These are phyloP conservation scores for Alosa sapidissima DNA, from an alignment of 2,797 vertebrate species.

Conservation along the genomic window DNA sequence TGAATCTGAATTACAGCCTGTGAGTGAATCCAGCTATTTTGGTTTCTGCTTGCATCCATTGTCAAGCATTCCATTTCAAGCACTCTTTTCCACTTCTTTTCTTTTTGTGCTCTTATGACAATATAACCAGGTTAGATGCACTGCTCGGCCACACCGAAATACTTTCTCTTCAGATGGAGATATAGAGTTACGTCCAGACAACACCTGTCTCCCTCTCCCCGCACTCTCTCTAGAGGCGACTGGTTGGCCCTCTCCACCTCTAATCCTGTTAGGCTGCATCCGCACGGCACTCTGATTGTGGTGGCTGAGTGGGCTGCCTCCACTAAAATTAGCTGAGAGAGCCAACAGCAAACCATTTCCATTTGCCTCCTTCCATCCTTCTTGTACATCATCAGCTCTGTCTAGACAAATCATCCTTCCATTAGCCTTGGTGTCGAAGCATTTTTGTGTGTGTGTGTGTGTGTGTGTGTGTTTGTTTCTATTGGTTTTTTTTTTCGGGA, in stretches of 20 bases:
- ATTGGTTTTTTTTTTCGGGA: neutral
- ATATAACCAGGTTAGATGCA: neutral
- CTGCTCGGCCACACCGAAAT: neutral
- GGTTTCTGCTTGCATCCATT: neutral
- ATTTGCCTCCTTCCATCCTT: neutral
- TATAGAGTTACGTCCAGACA: slow-evolving; percentile 1
- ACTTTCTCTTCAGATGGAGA: neutral
- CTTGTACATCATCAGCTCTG: neutral
- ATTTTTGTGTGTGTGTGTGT: slow-evolving; percentile 5
- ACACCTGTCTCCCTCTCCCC: neutral
- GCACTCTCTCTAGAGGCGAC: neutral
- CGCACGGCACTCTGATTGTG: neutral
- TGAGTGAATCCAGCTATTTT: neutral
- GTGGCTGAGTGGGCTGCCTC: neutral
- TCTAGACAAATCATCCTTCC: slow-evolving; percentile 12
- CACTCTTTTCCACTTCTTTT: neutral
- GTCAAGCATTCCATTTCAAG: neutral
- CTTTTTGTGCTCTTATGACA: neutral
- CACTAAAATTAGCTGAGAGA: neutral
- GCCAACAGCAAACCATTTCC: neutral
- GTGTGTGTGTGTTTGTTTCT: neutral
- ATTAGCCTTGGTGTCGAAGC: neutral
- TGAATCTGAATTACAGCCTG: neutral
- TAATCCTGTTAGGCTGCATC: neutral
- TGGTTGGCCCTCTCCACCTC: neutral